phyloP scores from a whole-genome alignment of 2,113 vertebrate species.

The Coturnix japonica region DNA sequence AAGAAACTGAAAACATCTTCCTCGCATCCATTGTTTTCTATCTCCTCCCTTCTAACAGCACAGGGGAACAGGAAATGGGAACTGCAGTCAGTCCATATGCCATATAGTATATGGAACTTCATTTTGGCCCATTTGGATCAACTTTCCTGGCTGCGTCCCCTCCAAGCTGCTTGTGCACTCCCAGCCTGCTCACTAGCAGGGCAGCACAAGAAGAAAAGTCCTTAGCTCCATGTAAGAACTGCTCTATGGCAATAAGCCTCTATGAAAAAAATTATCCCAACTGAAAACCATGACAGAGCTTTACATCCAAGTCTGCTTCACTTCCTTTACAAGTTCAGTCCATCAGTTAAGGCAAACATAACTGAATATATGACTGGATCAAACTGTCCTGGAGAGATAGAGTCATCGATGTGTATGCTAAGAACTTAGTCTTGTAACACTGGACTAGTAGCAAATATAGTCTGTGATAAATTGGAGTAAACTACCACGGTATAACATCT shows the following conservation, averaged over 20 bases:
- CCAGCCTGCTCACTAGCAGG: neutral
- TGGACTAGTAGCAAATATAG: neutral
- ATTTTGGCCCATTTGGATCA: neutral
- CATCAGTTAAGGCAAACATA: neutral
- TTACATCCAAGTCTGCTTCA: neutral
- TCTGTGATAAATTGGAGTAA: neutral
- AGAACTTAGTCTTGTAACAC: neutral
- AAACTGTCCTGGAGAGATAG: neutral
- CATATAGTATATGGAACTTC: neutral
- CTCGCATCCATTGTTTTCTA: neutral
- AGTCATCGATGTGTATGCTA: neutral
- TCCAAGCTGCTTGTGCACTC: neutral
- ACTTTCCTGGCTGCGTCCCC: neutral
- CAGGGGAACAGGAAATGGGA: neutral
- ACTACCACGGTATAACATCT: neutral
- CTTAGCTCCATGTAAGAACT: neutral
- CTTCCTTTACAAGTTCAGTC: neutral
- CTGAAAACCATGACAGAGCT: neutral
- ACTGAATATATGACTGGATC: neutral
- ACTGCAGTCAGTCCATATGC: neutral
- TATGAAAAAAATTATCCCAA: neutral
- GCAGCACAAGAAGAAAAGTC: neutral
- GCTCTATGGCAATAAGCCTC: neutral
- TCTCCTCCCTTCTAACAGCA: too few species aligned
- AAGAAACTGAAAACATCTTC: neutral